Percentiles rank a stretch among this genome's conserved stretches.
These are phyloP conservation scores for Tyria jacobaeae DNA, from an alignment of 2,888 invertebrate genomes.

Conservation along the genomic window DNA sequence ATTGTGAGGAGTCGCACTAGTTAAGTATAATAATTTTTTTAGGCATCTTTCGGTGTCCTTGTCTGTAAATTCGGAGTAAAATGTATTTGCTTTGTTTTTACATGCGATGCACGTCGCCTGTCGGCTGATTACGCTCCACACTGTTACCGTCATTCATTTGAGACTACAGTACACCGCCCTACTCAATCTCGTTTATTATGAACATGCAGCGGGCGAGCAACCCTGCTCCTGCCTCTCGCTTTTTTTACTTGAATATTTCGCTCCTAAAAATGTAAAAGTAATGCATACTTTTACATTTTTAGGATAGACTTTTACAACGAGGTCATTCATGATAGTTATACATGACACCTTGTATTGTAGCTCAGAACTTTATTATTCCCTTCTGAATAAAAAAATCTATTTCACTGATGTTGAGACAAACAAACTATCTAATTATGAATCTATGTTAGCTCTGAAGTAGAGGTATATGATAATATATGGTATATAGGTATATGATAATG, in stretches of 20 bases:
- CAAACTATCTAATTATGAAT: conserved; percentile 14
- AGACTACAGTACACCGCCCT: conserved; percentile 74
- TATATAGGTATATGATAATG: neutral
- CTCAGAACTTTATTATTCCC: too few species aligned
- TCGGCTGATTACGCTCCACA: conserved; percentile 78
- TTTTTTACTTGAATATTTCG: conserved; percentile 79
- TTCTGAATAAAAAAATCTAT: too few species aligned
- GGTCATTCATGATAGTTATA: conserved; percentile 56
- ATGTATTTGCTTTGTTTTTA: conserved; percentile 76
- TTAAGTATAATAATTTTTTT: conserved; percentile 52
- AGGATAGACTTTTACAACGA: conserved; percentile 55
- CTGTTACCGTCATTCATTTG: conserved; percentile 82
- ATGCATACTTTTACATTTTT: conserved; percentile 73
- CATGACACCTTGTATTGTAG: conserved; percentile 42
- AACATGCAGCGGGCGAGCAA: conserved; percentile 71
- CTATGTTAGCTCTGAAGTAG: conserved; percentile 15
- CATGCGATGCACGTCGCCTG: conserved; percentile 74
- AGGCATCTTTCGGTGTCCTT: conserved; percentile 43
- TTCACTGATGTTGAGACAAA: conserved; percentile 27
- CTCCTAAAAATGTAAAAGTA: too few species aligned
- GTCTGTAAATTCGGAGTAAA: conserved; percentile 60
- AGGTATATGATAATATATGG: too few species aligned
- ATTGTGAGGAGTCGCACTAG: conserved; percentile 42
- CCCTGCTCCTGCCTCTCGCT: conserved; percentile 68
- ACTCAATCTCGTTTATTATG: conserved; percentile 85